Evolutionary conservation across 2,888 invertebrate genomes (phyloP), one percentile per base, ranked within the genome.

Genomic region (Anthoptus insignis): DNA sequence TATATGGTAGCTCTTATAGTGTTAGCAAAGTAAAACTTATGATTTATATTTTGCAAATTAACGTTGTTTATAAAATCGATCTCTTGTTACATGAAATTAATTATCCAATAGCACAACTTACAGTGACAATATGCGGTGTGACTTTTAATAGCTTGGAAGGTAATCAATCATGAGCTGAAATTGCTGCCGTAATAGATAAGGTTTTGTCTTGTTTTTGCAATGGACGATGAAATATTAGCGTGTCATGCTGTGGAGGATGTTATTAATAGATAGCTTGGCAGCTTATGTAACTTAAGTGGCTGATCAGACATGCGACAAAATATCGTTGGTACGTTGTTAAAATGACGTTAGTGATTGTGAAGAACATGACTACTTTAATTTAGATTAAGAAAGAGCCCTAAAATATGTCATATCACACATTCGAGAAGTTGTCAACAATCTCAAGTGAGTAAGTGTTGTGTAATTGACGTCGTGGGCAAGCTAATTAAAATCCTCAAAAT

Each of bases 161-260:
- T 14, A 47, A 58, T 58, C 45, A 58, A 58, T 58, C 57, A 58
- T 13, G 21, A 11, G 45, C 16, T 54, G 47, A 47, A 58, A 58
- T 47, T 21, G 56, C 14, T 5, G 61, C 13, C 45, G 27, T 53
- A 45, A 60, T 47, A 54, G 54, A 34, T 57, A 27, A 27, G 45
- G 39, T 61, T 45, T 53, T 54, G 45, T 24, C 45, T 47, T 54
- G 61, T 61, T 61, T 54, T 53, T 53, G 14, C 53, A 54, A 16
- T 61, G 61, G 14, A 29, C 54, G 54, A 32, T 61, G 47, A 61
- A 61, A 53, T 54, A 61, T 47, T 45, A 61, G 32, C 14, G 42
- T 6, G 11, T 37, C n/a, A 19, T 1, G 13, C 13, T 0, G 61
- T 61, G 45, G 45, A 45, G 14, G 53, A 22, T 34, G 53, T 54